phyloP scores from a whole-genome alignment of 2,888 invertebrate species.

The Caenorhabditis sp. region DNA sequence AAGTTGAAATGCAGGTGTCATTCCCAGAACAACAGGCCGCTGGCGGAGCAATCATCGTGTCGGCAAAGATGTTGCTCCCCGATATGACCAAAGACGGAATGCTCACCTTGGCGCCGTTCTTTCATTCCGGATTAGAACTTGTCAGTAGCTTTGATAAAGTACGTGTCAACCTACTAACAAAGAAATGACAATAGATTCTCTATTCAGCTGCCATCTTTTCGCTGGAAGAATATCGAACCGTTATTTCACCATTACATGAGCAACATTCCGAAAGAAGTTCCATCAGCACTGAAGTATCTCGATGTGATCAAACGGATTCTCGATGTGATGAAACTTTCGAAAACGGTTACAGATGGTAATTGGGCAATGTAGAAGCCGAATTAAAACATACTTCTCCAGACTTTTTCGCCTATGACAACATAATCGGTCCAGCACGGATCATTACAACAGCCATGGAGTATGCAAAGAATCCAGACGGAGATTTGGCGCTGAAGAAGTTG shows the following conservation, averaged over 20 bases:
- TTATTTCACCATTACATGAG: slow-evolving; percentile 32
- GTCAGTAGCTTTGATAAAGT: slow-evolving; percentile 23
- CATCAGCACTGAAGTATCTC: slow-evolving; percentile 8
- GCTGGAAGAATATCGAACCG: slow-evolving; percentile 8
- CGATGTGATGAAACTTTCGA: slow-evolving; percentile 16
- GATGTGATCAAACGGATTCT: neutral
- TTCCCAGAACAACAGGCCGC: slow-evolving; percentile 9
- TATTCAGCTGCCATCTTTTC: slow-evolving; percentile 27
- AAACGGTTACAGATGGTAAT: slow-evolving; percentile 1
- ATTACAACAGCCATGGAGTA: neutral
- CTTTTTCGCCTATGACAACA: slow-evolving; percentile 13
- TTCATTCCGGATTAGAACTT: slow-evolving; percentile 16
- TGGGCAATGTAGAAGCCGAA: too few relatives aligned
- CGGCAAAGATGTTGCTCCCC: slow-evolving; percentile 8
- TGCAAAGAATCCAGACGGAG: slow-evolving; percentile 12
- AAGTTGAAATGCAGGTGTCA: neutral
- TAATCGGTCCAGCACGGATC: neutral
- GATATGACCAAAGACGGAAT: neutral
- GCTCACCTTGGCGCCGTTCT: slow-evolving; percentile 15
- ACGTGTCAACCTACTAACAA: neutral
- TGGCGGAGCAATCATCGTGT: slow-evolving; percentile 21
- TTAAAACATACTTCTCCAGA: slow-evolving; percentile 18
- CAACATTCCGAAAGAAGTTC: slow-evolving; percentile 19
- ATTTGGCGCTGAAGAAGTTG: slow-evolving; percentile 14
- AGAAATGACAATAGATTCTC: neutral